Base-by-base conservation (phyloP, 2,797 vertebrate species). In the Moxostoma hubbsi region DNA sequence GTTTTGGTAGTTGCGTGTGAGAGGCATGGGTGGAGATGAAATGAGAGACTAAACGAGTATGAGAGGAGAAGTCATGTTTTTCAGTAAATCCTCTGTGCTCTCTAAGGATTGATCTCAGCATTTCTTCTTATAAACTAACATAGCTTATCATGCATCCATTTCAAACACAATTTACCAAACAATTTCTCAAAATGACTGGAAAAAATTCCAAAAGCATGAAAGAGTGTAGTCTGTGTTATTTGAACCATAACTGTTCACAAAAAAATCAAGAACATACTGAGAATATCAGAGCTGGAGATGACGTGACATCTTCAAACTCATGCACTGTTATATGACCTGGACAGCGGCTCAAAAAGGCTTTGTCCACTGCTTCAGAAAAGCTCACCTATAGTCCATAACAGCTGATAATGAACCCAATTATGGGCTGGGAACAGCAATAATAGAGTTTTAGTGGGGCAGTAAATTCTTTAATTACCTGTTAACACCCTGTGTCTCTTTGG, bases 381-480 rank as follows among this genome's bases (percentile, higher is more conserved):
- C 73, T 89, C 89, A 93, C 90, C 90, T 91, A 90, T 81, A 89
- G 91, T 92, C 93, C 89, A 92, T 94, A 94, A 94, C 94, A 93
- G 91, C 88, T 91, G 92, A 94, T 93, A 93, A 93, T 92, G 90
- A 91, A 94, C 91, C 85, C 92, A 91, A 92, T 94, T 92, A 95
- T 92, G 89, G 85, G 88, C 90, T 90, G 86, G 84, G 90, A 90
- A 90, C 92, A 91, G 93, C 92, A 93, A 93, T 94, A 94, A 93
- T 91, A 85, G 86, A 86, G 84, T 84, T 94, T 95, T 94, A 94
- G 93, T 92, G 92, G 90, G 92, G 90, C 88, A 91, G 91, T 94
- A 94, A 94, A 94, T 92, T 85, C 88, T 94, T 94, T 94, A 93
- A 94, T 94, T 93, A 93, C 90, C 92, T 92, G 93, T 94, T 93